Base-by-base conservation (phyloP, 2,797 vertebrate genomes). In the Gadopsis bispinosus region DNA sequence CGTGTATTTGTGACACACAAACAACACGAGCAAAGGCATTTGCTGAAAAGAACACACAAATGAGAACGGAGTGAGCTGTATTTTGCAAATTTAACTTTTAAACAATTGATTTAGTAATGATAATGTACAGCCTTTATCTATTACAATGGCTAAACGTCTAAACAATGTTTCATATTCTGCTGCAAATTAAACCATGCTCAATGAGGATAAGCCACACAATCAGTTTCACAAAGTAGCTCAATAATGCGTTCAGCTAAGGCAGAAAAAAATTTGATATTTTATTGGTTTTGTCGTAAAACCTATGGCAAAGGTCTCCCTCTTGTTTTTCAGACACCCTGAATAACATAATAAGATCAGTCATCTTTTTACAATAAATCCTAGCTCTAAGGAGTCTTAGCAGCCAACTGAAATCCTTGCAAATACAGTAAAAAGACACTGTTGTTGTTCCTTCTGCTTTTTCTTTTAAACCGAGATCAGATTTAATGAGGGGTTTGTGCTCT, bases 341-440 rank as follows among this genome's bases (percentile, higher is more conserved):
- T 66, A 80, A 80, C 71, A 80, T 43, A 63, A 84, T 79, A 73
- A 82, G 60, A 53, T 72, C 39, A 69, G 80, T 88, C 71, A 76
- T 89, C 73, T 63, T 68, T 77, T 78, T 29, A 62, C 67, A 78
- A 86, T 73, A 71, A 70, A 77, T 72, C 66, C 77, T 53, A 70
- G 53, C 72, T 74, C 70, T 51, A 62, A 68, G 67, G 51, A 70
- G 63, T 77, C 83, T 63, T 29, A 64, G 48, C 22, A 53, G 47
- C 53, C 56, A 83, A 74, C 60, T 83, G 70, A 78, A 85, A 70
- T 75, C 64, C 63, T 39, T 45, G 22, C 51, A 56, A 81, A 75
- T 22, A 3, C 35, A 83, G 14, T 17, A 61, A 69, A 74, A 33
- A 65, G 47, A 69, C 10, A 13, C 22, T 59, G 20, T 9, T 58